Evolutionary conservation across 2,888 invertebrate genomes (phyloP).

Genomic region (Acleris cristana): DNA sequence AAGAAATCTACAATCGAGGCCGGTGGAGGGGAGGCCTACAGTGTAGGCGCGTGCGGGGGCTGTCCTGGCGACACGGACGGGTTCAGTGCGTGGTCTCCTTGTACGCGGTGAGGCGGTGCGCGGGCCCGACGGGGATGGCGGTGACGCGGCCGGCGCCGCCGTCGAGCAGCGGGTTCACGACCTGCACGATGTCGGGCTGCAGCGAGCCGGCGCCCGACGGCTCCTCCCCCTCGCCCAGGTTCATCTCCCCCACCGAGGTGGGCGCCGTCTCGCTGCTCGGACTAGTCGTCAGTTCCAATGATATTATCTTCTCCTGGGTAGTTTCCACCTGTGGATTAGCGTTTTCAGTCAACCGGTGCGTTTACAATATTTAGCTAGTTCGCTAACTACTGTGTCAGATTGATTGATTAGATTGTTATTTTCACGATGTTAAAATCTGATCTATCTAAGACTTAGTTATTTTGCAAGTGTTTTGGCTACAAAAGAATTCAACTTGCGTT

Average conservation of each 20-base stretch:
- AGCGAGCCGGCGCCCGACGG: conserved; percentile 76
- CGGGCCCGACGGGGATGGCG: conserved; percentile 76
- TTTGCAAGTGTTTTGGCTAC: too few species aligned
- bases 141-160: conserved; percentile 77
- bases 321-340: conserved; percentile 90
- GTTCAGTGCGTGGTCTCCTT: conserved; percentile 59
- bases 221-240: conserved; percentile 74
- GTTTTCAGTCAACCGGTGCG: not conserved
- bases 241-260: conserved; percentile 63
- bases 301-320: conserved; percentile 95
- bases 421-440: too few species aligned
- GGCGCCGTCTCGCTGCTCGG: conserved; percentile 85
- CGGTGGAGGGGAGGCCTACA: conserved; percentile 46
- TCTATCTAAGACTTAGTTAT: too few species aligned
- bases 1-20: conserved; percentile 79
- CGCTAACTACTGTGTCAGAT: conserved; percentile 10
- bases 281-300: conserved; percentile 90
- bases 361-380: not conserved
- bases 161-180: conserved; percentile 77
- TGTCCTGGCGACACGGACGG: conserved; percentile 55
- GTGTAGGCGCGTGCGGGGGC: conserved; percentile 44
- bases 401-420: not conserved
- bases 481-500: too few species aligned
- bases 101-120: conserved; percentile 70
- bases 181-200: conserved; percentile 83